These are phyloP conservation scores for Neolamprologus devosi DNA, from an alignment of 2,113 vertebrate genomes.

Conservation along the genomic window DNA sequence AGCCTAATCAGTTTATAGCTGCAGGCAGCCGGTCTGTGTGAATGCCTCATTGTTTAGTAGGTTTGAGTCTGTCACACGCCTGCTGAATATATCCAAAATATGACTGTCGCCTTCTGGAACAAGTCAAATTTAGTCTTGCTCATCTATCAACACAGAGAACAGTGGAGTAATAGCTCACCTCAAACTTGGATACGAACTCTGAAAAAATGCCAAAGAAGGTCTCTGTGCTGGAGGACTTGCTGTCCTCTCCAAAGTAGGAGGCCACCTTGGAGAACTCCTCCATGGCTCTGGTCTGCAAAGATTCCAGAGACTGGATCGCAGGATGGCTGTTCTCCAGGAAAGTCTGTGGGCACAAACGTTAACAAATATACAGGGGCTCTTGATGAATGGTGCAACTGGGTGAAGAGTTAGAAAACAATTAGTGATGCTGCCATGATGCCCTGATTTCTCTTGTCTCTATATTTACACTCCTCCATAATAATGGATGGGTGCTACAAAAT, in stretches of 20 bases:
- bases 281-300: slow-evolving; percentile 85
- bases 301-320: slow-evolving; percentile 81
- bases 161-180: slow-evolving; percentile 70
- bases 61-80: neutral
- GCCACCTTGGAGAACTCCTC: slow-evolving; percentile 88
- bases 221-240: slow-evolving; percentile 86
- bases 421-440: neutral
- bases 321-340: slow-evolving; percentile 93
- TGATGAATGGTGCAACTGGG: neutral
- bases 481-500: neutral
- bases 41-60: neutral
- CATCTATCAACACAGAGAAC: neutral
- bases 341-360: slow-evolving; percentile 66
- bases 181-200: slow-evolving; percentile 94
- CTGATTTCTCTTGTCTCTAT: neutral
- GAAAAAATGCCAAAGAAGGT: slow-evolving; percentile 94
- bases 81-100: neutral
- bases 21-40: neutral
- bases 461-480: neutral
- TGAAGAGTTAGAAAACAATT: neutral
- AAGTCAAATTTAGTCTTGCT: neutral
- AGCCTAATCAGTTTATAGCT: neutral
- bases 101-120: neutral
- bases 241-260: slow-evolving; percentile 92
- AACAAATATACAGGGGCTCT: slow-evolving; percentile 38